phyloP scores from a whole-genome alignment of 2,113 vertebrate species.

The Nothocercus nigrocapillus region DNA sequence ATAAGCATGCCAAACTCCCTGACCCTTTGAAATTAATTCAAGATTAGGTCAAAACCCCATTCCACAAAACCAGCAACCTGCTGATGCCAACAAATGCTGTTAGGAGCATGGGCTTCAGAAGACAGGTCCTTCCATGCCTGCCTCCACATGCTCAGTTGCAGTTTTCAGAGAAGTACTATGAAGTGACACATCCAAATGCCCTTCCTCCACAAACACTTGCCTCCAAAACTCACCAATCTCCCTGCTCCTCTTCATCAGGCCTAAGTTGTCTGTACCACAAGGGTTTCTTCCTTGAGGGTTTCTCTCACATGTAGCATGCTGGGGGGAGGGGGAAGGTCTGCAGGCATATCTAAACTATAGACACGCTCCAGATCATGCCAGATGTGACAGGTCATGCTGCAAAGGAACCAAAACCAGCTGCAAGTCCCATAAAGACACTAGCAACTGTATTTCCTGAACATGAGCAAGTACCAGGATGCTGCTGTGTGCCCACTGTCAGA shows the following conservation, averaged over 20 bases:
- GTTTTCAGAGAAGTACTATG: neutral
- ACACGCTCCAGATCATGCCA: neutral
- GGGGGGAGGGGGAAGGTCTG: neutral
- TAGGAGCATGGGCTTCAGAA: rapidly evolving
- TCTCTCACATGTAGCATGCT: neutral
- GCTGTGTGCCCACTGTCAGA: neutral
- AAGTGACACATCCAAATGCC: neutral
- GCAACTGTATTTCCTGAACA: neutral
- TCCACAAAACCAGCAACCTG: neutral
- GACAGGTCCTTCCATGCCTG: neutral
- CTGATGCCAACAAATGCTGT: neutral
- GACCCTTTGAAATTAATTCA: neutral
- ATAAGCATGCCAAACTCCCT: neutral
- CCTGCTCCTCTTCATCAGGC: neutral
- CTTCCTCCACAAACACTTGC: neutral
- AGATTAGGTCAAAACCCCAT: neutral
- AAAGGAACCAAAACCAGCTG: slow-evolving; percentile 25
- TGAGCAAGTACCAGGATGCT: neutral
- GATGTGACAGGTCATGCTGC: neutral
- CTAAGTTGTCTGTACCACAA: neutral
- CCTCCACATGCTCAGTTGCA: rapidly evolving
- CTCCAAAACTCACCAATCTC: neutral
- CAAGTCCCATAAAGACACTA: neutral
- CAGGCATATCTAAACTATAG: neutral
- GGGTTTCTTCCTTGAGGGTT: neutral